phyloP scores from a whole-genome alignment of 2,113 vertebrate species.

The Ptilonorhynchus violaceus region DNA sequence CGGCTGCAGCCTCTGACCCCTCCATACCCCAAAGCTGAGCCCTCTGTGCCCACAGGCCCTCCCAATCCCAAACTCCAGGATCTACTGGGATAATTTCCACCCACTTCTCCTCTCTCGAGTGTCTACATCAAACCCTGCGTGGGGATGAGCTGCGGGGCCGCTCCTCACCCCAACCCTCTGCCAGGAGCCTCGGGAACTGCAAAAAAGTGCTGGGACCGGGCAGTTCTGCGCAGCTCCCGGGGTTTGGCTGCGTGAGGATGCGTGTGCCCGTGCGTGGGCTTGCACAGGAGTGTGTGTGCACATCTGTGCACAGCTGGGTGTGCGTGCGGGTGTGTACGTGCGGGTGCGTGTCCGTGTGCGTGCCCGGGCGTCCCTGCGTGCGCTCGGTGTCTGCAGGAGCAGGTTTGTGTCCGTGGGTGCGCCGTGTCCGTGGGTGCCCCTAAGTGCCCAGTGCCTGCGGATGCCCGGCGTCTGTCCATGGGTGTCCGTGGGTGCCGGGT shows the following conservation, averaged over 20 bases:
- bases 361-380: neutral
- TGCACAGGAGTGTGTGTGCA: neutral
- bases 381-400: neutral
- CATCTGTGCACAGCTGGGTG: neutral
- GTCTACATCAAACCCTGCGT: fast-evolving
- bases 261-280: fast-evolving
- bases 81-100: neutral
- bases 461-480: too few species aligned
- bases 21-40: neutral
- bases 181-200: neutral
- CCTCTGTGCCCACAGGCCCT: neutral
- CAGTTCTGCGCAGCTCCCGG: neutral
- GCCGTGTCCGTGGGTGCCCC: neutral
- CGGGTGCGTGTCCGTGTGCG: neutral
- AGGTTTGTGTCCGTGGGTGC: fast-evolving
- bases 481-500: neutral
- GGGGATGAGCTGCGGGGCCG: neutral
- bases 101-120: neutral
- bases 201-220: neutral
- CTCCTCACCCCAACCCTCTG: neutral
- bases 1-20: fast-evolving
- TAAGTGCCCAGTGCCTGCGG: too few species aligned
- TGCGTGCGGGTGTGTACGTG: neutral
- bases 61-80: neutral
- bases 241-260: neutral